Conservation (phyloP, 1,140 invertebrate genomes). For the Leptopilina clavipes region DNA sequence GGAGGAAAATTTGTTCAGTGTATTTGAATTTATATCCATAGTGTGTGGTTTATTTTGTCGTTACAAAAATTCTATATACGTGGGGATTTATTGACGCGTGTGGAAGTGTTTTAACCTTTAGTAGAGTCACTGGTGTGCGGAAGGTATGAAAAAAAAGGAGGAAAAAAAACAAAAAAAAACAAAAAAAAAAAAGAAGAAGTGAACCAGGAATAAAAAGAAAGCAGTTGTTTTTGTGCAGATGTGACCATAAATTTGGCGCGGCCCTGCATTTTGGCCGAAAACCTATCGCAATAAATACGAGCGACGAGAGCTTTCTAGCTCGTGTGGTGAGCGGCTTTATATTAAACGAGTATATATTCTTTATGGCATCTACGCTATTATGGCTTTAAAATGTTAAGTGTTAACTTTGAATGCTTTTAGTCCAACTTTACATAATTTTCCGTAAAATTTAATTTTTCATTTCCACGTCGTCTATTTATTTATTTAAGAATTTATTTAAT, state of each 20-base stretch:
- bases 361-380: too few species aligned
- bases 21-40: too few species aligned
- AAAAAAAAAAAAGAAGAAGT: slow-evolving; percentile 35
- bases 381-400: slow-evolving; percentile 50
- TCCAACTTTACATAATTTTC: too few species aligned
- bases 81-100: slow-evolving; percentile 46
- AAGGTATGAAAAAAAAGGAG: not conserved
- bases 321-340: slow-evolving; percentile 60
- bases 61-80: not conserved
- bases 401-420: slow-evolving; percentile 26
- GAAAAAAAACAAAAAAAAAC: slow-evolving; percentile 38
- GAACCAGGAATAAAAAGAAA: slow-evolving; percentile 46
- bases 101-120: slow-evolving; percentile 39
- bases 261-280: slow-evolving; percentile 65
- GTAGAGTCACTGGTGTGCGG: not conserved
- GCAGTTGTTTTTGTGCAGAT: slow-evolving; percentile 59
- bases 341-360: slow-evolving; percentile 25
- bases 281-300: slow-evolving; percentile 74
- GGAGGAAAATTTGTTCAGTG: not conserved
- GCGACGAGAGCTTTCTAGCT: slow-evolving; percentile 56
- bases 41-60: not conserved
- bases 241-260: slow-evolving; percentile 68
- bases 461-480: too few species aligned
- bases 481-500: too few species aligned
- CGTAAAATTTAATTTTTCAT: too few species aligned